These are phyloP conservation scores for Alexandromys fortis DNA, from an alignment of 2,113 vertebrate genomes.

Conservation along the genomic window DNA sequence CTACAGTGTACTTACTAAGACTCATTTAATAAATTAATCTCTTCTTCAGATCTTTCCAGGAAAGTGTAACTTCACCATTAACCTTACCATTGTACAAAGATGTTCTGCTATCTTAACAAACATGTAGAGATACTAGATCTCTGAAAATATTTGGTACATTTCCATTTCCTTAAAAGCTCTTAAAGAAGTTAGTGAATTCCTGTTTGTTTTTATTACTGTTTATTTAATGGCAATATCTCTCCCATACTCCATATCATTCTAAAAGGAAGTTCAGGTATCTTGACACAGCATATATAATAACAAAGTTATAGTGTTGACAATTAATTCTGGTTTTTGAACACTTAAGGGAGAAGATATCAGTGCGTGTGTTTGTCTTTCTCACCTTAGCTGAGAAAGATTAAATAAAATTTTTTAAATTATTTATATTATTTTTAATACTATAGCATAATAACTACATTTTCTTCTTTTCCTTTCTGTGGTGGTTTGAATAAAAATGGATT, in stretches of 20 bases:
- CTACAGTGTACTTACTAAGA: neutral
- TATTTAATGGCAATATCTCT: neutral
- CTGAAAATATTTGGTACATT: neutral
- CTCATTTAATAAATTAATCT: neutral
- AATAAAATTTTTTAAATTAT: neutral
- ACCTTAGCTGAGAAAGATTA: neutral
- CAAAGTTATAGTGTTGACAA: slow-evolving; percentile 43
- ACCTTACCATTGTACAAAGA: neutral
- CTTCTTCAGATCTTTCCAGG: neutral
- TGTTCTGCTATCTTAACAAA: neutral
- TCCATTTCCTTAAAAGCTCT: neutral
- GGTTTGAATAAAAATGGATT: neutral
- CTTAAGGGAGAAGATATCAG: slow-evolving; percentile 15
- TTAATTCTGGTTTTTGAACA: slow-evolving; percentile 47
- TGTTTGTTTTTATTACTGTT: neutral
- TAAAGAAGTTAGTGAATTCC: neutral
- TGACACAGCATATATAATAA: slow-evolving; percentile 69
- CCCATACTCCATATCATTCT: neutral
- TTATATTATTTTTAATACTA: neutral
- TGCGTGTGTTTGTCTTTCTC: neutral
- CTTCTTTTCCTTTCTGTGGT: neutral
- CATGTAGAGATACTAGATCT: neutral
- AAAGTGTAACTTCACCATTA: neutral
- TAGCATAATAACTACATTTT: neutral
- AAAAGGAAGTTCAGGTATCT: neutral